Conservation (phyloP, 2,113 vertebrate species). For the Vulpes vulpes region DNA sequence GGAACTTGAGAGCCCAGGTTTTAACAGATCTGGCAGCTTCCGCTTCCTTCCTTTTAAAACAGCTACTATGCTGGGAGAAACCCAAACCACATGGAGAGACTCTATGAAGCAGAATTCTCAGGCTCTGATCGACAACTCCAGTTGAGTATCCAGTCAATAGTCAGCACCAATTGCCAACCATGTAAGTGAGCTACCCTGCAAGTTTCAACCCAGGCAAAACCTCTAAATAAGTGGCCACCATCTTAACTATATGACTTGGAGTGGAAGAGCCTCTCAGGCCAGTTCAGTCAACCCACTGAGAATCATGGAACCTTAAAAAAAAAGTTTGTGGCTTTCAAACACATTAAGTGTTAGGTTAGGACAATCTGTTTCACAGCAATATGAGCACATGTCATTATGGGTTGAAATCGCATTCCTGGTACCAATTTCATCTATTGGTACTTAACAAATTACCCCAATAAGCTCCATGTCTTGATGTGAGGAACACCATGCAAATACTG, state of each 20-base stretch:
- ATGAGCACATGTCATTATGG: background rate
- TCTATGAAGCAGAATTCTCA: background rate
- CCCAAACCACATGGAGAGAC: background rate
- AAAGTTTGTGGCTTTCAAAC: background rate
- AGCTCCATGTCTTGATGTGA: background rate
- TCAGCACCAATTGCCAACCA: background rate
- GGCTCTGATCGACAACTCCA: background rate
- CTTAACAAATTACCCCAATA: background rate
- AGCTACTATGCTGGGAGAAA: background rate
- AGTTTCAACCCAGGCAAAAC: background rate
- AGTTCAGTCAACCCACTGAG: background rate
- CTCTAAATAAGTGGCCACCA: background rate
- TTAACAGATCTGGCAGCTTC: background rate
- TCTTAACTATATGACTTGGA: background rate
- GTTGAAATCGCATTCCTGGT: background rate
- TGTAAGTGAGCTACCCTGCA: too few relatives aligned
- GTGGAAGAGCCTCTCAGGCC: background rate
- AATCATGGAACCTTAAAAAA: background rate
- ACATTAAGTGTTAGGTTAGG: background rate
- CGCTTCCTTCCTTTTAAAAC: background rate
- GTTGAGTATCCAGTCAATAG: background rate
- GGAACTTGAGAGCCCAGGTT: background rate
- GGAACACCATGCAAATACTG: background rate
- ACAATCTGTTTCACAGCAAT: background rate
- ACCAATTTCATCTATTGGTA: background rate